phyloP scores from a whole-genome alignment of 2,113 vertebrate genomes.

The Hypanus sabinus region DNA sequence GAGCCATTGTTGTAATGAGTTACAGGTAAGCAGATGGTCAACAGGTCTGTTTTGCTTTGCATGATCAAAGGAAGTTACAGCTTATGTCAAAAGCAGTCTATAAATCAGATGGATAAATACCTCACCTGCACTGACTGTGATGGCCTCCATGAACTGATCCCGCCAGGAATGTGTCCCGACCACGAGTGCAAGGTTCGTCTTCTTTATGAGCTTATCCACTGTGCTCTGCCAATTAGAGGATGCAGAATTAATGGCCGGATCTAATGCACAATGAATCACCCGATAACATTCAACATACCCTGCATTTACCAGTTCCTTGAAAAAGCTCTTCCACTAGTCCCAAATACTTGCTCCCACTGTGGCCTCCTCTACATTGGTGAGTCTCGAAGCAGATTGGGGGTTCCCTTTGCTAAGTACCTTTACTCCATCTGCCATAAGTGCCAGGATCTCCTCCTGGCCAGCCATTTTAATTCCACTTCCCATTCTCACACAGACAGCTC shows the following conservation, averaged over 20 bases:
- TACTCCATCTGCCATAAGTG: too few species aligned
- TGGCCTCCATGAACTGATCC: conserved; percentile 97
- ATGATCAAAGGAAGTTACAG: not conserved
- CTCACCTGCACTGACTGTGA: conserved; percentile 92
- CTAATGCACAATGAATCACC: not conserved
- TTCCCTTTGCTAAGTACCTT: too few species aligned
- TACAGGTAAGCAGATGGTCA: not conserved
- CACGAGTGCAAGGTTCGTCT: conserved; percentile 93
- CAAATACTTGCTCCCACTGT: not conserved
- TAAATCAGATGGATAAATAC: not conserved
- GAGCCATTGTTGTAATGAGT: not conserved
- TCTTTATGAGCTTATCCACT: conserved; percentile 96
- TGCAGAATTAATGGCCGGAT: not conserved
- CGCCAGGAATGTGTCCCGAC: conserved; percentile 97
- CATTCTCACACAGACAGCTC: too few species aligned
- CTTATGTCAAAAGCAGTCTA: not conserved
- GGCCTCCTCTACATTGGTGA: too few species aligned
- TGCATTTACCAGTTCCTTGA: not conserved
- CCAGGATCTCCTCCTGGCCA: too few species aligned
- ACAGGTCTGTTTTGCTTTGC: not conserved
- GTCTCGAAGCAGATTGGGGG: too few species aligned
- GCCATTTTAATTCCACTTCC: too few species aligned
- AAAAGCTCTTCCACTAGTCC: not conserved
- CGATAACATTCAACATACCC: too few species aligned
- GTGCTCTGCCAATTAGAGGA: conserved; percentile 67